Evolutionary conservation across 2,797 vertebrate species (phyloP).

Genomic region (Brachymystax lenok): DNA sequence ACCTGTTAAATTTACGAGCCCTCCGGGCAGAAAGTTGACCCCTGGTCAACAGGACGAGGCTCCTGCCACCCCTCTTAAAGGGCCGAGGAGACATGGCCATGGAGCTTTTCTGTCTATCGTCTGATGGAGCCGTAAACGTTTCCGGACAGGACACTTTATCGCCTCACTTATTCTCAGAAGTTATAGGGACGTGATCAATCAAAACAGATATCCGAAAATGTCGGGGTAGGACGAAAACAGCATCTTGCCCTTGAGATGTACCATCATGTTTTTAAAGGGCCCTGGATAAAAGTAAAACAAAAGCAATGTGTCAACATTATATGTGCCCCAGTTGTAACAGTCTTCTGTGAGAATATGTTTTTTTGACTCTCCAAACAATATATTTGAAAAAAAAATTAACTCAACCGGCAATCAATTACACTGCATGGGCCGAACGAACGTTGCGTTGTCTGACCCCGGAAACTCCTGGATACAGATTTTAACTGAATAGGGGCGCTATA

Average conservation of each 20-base stretch:
- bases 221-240: neutral
- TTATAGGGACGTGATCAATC: neutral
- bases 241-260: neutral
- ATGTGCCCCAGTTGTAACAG: too few species aligned
- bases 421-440: neutral
- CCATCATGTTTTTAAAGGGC: neutral
- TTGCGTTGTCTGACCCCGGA: neutral
- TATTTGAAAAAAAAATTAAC: too few species aligned
- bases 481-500: neutral
- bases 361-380: too few species aligned
- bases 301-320: neutral
- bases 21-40: conserved; percentile 55
- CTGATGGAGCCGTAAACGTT: neutral
- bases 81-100: neutral
- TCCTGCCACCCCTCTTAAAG: neutral
- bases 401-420: too few species aligned
- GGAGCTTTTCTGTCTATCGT: neutral
- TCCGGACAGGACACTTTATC: neutral
- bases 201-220: neutral
- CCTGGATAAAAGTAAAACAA: neutral
- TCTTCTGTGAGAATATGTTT: too few species aligned
- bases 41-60: conserved; percentile 45
- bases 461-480: neutral
- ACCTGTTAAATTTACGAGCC: conserved; percentile 74
- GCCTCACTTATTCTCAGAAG: neutral